A percentile compares a stretch with the other conserved stretches of the same genome.
These are phyloP conservation scores for Phaonia tiefii DNA, from an alignment of 2,888 invertebrate species.

Conservation along the genomic window DNA sequence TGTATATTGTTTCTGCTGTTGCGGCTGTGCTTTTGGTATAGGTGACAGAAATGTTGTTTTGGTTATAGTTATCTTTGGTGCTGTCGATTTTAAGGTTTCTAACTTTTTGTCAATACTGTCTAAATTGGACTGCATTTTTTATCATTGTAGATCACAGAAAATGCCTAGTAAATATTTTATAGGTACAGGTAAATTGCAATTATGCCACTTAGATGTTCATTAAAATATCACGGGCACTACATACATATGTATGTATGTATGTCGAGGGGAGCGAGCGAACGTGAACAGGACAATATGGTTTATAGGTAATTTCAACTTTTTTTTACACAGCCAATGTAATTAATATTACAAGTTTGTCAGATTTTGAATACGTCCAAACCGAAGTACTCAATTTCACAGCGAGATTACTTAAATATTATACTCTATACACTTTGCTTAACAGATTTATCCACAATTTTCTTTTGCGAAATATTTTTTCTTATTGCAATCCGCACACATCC, in stretches of 20 bases:
- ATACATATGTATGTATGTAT: too few species aligned
- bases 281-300: too few species aligned
- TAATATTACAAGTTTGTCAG: too few species aligned
- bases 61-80: constrained; percentile 55
- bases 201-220: background rate
- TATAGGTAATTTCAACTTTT: background rate
- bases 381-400: too few species aligned
- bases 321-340: background rate
- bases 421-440: too few species aligned
- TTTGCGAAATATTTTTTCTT: constrained; percentile 3
- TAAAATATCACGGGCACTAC: too few species aligned
- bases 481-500: background rate
- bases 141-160: constrained; percentile 38
- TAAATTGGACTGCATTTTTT: constrained; percentile 57
- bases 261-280: constrained; percentile 20
- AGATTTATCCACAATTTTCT: background rate
- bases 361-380: too few species aligned
- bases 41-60: constrained; percentile 65
- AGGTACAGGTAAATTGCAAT: background rate
- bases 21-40: constrained; percentile 46
- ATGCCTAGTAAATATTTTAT: constrained; percentile 13
- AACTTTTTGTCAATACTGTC: constrained; percentile 39
- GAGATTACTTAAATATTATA: too few species aligned
- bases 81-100: constrained; percentile 43
- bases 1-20: constrained; percentile 24